Conservation (phyloP, 2,888 invertebrate species). For the Ferrisia virgata region DNA sequence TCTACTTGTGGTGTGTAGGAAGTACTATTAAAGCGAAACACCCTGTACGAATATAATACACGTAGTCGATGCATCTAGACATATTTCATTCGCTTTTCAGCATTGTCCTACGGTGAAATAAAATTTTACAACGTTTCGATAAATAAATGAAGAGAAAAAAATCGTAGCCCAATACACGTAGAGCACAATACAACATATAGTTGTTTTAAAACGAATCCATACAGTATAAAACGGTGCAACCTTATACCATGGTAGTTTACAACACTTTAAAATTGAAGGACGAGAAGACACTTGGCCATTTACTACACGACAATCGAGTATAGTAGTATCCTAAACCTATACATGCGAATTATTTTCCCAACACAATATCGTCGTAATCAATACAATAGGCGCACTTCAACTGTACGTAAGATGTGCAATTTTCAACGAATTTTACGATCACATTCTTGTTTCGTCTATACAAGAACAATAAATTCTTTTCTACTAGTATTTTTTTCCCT, state of each 20-base stretch:
- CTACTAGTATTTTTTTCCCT: background rate
- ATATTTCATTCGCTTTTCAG: background rate
- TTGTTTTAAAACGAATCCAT: background rate
- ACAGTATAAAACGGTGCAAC: background rate
- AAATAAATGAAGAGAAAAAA: background rate
- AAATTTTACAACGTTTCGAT: background rate
- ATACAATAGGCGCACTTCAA: constrained; percentile 26
- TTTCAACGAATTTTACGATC: constrained; percentile 3
- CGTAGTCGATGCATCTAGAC: background rate
- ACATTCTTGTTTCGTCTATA: background rate
- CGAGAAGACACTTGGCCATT: background rate
- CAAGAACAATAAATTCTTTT: background rate
- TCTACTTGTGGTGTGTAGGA: no score
- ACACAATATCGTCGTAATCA: background rate
- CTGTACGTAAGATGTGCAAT: background rate
- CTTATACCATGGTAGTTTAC: background rate
- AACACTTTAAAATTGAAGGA: constrained; percentile 17
- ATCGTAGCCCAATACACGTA: background rate
- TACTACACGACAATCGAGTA: background rate
- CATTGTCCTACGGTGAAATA: background rate
- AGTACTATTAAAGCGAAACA: no score
- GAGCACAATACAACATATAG: background rate
- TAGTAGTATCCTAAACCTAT: background rate
- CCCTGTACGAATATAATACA: background rate
- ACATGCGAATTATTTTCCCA: constrained; percentile 2